A percentile compares a stretch with the other conserved stretches of the same genome.
Evolutionary conservation across 1,140 invertebrate genomes (phyloP).

Genomic region (Drosophila biarmipes): DNA sequence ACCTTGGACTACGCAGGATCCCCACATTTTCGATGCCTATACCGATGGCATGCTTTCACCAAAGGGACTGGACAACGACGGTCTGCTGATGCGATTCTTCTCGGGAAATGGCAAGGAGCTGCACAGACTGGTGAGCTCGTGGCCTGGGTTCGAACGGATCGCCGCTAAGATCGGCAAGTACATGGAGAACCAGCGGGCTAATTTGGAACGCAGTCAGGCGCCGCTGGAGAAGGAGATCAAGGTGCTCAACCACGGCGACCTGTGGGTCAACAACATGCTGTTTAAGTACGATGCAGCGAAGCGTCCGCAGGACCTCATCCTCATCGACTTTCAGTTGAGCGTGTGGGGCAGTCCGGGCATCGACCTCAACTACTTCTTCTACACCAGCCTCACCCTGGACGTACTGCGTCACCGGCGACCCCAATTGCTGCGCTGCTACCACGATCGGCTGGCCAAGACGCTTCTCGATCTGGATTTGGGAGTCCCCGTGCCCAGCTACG

Average conservation of each 20-base stretch:
- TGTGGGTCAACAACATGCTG: constrained; percentile 89
- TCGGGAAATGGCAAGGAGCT: constrained; percentile 64
- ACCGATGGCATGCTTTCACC: constrained; percentile 65
- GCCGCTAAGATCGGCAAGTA: constrained; percentile 73
- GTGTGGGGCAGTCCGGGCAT: constrained; percentile 76
- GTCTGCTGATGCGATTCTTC: constrained; percentile 64
- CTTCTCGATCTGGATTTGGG: constrained; percentile 69
- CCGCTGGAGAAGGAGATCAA: constrained; percentile 61
- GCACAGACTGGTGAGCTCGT: constrained; percentile 73
- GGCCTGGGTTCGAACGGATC: constrained; percentile 84
- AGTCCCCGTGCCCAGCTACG: constrained; percentile 73
- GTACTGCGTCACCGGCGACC: constrained; percentile 75
- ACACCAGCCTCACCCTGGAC: constrained; percentile 71
- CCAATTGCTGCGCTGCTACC: constrained; percentile 77
- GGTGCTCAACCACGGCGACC: constrained; percentile 88
- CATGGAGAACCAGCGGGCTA: constrained; percentile 39
- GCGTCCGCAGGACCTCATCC: constrained; percentile 48
- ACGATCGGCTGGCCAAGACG: constrained; percentile 59
- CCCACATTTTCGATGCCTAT: constrained; percentile 53
- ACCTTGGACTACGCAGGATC: constrained; percentile 28
- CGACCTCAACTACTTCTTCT: constrained; percentile 82
- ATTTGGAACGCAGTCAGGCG: constrained; percentile 58
- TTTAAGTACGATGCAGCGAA: constrained; percentile 85
- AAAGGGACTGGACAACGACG: constrained; percentile 44
- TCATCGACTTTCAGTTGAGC: constrained; percentile 76